Conservation (phyloP, 2,113 vertebrate species). For the Grantiella picta region DNA sequence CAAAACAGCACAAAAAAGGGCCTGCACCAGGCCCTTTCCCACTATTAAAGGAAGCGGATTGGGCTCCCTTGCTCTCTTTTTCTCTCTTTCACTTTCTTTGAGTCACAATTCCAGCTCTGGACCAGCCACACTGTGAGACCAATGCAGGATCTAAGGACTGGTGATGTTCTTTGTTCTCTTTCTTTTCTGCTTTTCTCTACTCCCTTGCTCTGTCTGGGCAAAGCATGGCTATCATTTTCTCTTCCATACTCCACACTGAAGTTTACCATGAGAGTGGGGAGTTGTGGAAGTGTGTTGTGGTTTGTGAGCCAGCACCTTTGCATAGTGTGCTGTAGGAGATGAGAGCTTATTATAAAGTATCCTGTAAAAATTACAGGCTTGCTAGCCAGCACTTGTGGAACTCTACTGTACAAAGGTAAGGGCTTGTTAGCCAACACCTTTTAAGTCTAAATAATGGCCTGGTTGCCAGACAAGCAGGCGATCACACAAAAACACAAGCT, state of each 20-base stretch:
- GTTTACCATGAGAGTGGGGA: neutral
- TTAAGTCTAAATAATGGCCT: neutral
- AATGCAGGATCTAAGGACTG: neutral
- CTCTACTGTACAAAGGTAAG: neutral
- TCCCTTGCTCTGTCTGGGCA: neutral
- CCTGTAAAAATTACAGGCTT: neutral
- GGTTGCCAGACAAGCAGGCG: fast-evolving
- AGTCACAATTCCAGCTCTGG: neutral
- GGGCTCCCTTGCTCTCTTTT: neutral
- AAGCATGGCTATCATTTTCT: neutral
- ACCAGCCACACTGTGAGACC: neutral
- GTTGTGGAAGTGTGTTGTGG: neutral
- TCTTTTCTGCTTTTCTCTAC: neutral
- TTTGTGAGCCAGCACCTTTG: neutral
- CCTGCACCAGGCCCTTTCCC: neutral
- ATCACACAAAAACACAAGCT: neutral
- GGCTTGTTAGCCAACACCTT: neutral
- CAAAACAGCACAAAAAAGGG: neutral
- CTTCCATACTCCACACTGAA: neutral
- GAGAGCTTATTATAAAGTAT: neutral
- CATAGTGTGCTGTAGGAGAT: neutral
- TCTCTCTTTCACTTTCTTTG: neutral
- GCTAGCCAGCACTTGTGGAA: neutral
- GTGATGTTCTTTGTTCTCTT: neutral
- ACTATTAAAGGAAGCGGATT: neutral